Evolutionary conservation across 2,113 vertebrate genomes (phyloP).

Genomic region (Phaethon lepturus): DNA sequence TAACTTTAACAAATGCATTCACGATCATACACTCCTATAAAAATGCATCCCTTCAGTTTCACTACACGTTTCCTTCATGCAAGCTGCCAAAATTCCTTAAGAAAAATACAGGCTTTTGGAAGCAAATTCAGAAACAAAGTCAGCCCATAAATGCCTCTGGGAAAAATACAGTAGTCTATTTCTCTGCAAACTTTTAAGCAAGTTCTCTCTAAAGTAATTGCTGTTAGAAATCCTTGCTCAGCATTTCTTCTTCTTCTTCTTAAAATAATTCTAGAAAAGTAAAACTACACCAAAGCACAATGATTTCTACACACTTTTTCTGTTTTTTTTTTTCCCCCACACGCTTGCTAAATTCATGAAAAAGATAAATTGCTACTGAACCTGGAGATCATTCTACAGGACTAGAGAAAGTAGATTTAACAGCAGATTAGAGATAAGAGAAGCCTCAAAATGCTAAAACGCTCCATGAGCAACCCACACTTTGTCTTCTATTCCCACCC

Average conservation of each 20-base stretch:
- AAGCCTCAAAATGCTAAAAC: neutral
- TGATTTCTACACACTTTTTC: neutral
- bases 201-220: neutral
- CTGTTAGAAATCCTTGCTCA: neutral
- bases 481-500: neutral
- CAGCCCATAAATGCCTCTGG: neutral
- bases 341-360: neutral
- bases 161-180: neutral
- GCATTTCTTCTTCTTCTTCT: neutral
- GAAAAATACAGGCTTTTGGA: neutral
- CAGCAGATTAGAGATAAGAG: neutral
- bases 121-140: constrained; percentile 6
- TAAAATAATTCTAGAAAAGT: neutral
- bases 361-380: neutral
- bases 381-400: neutral
- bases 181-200: neutral
- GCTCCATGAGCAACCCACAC: neutral
- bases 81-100: neutral
- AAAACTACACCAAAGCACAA: neutral
- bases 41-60: neutral
- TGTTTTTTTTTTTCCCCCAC: rapidly evolving
- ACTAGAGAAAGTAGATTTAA: neutral
- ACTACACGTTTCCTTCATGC: neutral
- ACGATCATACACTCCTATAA: neutral
- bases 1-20: neutral